Percentiles rank a stretch among this genome's conserved stretches.
These are phyloP conservation scores for Carcharodon carcharias DNA, from an alignment of 2,797 vertebrate genomes.

Conservation along the genomic window DNA sequence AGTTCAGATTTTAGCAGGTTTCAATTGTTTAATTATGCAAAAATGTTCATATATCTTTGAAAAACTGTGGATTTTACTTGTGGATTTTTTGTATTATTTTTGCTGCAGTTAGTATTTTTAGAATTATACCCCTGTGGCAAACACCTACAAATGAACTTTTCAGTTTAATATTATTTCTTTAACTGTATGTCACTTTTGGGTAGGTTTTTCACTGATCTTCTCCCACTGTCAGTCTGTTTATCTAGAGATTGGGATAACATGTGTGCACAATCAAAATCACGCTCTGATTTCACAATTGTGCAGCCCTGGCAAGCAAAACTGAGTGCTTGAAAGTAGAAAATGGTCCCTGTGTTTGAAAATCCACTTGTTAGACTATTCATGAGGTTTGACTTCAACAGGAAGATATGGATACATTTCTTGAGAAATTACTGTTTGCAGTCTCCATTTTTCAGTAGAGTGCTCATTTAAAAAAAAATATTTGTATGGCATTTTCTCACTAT, in stretches of 20 bases:
- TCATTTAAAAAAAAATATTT: neutral
- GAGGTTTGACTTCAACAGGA: neutral
- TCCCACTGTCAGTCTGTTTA: too few species aligned
- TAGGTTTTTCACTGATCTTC: neutral
- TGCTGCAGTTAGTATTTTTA: neutral
- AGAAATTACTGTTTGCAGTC: neutral
- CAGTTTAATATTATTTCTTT: neutral
- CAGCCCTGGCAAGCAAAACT: neutral
- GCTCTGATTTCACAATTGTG: neutral
- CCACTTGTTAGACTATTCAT: too few species aligned
- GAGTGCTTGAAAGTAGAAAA: neutral
- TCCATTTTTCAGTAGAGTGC: neutral
- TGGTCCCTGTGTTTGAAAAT: neutral
- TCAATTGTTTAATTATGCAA: neutral
- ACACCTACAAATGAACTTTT: neutral
- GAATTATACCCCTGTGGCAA: neutral
- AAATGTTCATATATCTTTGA: neutral
- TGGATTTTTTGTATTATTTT: neutral
- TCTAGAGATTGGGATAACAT: too few species aligned
- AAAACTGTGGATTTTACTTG: neutral
- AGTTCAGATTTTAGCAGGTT: neutral
- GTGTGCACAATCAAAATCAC: neutral
- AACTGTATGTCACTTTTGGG: neutral
- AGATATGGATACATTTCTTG: neutral
- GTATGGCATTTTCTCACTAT: neutral